Evolutionary conservation across 2,888 invertebrate species (phyloP).

Genomic region (Pristionchus entomophagus): DNA sequence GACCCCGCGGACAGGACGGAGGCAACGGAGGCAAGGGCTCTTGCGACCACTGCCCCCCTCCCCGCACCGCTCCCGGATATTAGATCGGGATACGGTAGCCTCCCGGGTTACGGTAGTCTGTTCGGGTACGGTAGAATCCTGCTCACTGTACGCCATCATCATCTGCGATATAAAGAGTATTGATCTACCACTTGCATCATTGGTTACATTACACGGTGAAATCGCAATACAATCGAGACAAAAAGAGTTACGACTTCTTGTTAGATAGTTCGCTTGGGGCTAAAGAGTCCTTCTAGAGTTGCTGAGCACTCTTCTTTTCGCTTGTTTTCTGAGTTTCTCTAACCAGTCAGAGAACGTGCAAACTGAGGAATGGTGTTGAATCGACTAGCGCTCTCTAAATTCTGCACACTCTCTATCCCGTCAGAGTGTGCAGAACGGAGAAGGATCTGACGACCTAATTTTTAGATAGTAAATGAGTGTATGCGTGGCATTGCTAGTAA

Average conservation of each 20-base stretch:
- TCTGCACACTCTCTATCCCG: no score
- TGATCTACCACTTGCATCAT: neutral
- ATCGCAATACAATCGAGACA: neutral
- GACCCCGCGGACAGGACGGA: constrained; percentile 46
- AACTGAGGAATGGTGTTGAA: no score
- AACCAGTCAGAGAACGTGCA: no score
- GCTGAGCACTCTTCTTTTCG: no score
- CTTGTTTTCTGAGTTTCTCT: no score
- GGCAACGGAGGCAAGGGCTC: constrained; percentile 50
- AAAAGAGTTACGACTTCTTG: no score
- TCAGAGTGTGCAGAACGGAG: no score
- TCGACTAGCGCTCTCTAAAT: no score
- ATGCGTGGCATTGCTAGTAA: neutral
- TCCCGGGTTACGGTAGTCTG: neutral
- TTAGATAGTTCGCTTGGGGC: no score
- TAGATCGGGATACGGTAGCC: constrained; percentile 26
- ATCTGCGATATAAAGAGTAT: constrained; percentile 32
- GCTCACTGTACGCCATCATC: neutral
- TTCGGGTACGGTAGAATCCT: neutral
- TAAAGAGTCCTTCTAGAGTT: no score
- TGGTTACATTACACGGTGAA: neutral
- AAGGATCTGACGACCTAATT: no score
- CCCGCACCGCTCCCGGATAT: constrained; percentile 49
- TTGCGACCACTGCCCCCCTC: constrained; percentile 51
- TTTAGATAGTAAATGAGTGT: no score